Evolutionary conservation across 2,113 vertebrate genomes (phyloP).

Genomic region (Telmatochromis sp.): DNA sequence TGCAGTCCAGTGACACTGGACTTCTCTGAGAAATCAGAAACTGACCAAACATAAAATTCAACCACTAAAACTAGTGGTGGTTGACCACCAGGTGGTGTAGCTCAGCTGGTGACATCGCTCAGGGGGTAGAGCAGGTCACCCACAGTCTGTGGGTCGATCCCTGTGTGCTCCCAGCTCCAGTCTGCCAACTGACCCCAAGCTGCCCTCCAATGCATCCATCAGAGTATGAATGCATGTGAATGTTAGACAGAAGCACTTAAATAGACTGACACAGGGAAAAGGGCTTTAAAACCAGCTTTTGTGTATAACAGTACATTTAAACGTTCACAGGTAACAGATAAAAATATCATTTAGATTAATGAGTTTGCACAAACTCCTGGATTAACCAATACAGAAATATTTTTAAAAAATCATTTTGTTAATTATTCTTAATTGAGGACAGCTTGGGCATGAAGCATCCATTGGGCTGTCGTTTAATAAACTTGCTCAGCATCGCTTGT

Average conservation of each 20-base stretch:
- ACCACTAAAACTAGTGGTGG: neutral
- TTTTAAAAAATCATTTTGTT: neutral
- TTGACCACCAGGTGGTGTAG: neutral
- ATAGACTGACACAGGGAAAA: neutral
- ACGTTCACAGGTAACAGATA: neutral
- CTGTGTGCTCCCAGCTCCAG: neutral
- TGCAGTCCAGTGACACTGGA: neutral
- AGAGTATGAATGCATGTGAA: neutral
- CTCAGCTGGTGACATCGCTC: neutral
- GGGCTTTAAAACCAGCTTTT: neutral
- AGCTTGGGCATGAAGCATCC: neutral
- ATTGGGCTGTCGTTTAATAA: neutral
- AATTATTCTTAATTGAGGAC: neutral
- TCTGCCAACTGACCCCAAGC: neutral
- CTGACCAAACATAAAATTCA: neutral
- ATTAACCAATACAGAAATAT: neutral
- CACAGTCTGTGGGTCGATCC: fast-evolving
- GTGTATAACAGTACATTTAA: neutral
- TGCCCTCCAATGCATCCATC: neutral
- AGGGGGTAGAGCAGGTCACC: neutral
- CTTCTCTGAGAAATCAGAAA: neutral
- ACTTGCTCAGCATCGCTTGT: fast-evolving
- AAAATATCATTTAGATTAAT: neutral
- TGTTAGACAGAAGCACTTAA: neutral
- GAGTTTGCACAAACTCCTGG: neutral